Evolutionary conservation across 2,797 vertebrate genomes (phyloP), one percentile per base, ranked within the genome.

Genomic region (Hippocampus kuda): DNA sequence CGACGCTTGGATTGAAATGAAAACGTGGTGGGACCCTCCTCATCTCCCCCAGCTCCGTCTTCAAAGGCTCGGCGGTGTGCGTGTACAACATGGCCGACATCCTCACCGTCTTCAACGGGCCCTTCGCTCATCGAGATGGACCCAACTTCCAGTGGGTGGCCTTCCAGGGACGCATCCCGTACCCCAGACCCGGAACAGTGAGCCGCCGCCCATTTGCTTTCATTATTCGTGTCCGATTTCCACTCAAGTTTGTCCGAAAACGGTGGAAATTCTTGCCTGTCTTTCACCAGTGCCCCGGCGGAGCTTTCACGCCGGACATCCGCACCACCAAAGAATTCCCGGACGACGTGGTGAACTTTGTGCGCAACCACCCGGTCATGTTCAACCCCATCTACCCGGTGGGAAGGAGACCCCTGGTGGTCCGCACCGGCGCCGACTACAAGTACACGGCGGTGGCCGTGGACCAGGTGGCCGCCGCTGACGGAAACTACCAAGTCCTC

Each of bases 11-110:
- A 16, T 8, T 20, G 20, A n/a, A 51, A 48, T 10, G n/a, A 13
- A 20, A 66, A 15, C 24, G 26, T 12, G 34, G 34, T 0, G 34
- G 34, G 34, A 38, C 34, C 34, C 34, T 38, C 34, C 34, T 3
- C 34, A 38, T 38, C 7, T 38, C 67, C 75, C 71, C 5, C 86
- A 99, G 97, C 86, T 99, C 97, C 2, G 95, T 99, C 82, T 99
- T 99, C 79, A 94, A 94, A 88, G 97, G 97, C 22, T 99, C 97
- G 0, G 96, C 97, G 0, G 96, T 99, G 76, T 99, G 97, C 54
- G 94, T 94, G 41, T 99, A 98, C 85, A 97, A 94, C 83, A 93
- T 99, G 83, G 95, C 94, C 0, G 95, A 98, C 76, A 95, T 99
- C 86, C 94, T 98, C 83, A 97, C 94, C 0, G 94, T 98, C 71